phyloP scores from a whole-genome alignment of 2,888 invertebrate genomes.

The Gortyna flavago region DNA sequence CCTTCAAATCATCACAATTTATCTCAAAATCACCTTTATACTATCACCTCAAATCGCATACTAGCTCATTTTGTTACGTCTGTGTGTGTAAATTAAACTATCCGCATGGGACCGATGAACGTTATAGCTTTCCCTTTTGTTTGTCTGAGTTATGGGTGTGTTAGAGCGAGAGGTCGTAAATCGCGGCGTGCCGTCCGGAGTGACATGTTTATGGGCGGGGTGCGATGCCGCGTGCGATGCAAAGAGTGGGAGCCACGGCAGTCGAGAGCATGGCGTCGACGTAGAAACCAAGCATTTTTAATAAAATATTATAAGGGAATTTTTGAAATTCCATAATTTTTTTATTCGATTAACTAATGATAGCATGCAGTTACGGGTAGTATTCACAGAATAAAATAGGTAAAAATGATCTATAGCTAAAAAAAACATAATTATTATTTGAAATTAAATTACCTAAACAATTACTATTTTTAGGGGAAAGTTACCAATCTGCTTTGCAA shows the following conservation, averaged over 20 bases:
- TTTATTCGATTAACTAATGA: not conserved
- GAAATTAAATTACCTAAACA: not conserved
- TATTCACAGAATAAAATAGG: not conserved
- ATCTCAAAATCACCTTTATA: slow-evolving; percentile 75
- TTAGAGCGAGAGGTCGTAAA: slow-evolving; percentile 90
- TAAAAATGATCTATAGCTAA: no score
- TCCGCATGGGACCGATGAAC: slow-evolving; percentile 89
- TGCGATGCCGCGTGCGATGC: slow-evolving; percentile 79
- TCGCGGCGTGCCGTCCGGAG: slow-evolving; percentile 85
- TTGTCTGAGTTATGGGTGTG: slow-evolving; percentile 87
- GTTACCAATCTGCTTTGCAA: not conserved
- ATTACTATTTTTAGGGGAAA: not conserved
- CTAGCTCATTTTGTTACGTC: slow-evolving; percentile 86
- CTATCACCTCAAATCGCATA: slow-evolving; percentile 81
- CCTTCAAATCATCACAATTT: slow-evolving; percentile 47
- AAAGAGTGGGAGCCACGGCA: slow-evolving; percentile 83
- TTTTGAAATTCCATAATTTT: not conserved
- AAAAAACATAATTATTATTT: no score
- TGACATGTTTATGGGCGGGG: slow-evolving; percentile 91
- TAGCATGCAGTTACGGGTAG: not conserved
- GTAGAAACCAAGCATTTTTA: slow-evolving; percentile 45
- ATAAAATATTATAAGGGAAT: slow-evolving; percentile 23
- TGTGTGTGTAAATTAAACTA: slow-evolving; percentile 90
- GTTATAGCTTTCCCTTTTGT: slow-evolving; percentile 90
- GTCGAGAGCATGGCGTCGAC: slow-evolving; percentile 87